Conservation (phyloP, 2,113 vertebrate genomes). For the Microtus richardsoni region DNA sequence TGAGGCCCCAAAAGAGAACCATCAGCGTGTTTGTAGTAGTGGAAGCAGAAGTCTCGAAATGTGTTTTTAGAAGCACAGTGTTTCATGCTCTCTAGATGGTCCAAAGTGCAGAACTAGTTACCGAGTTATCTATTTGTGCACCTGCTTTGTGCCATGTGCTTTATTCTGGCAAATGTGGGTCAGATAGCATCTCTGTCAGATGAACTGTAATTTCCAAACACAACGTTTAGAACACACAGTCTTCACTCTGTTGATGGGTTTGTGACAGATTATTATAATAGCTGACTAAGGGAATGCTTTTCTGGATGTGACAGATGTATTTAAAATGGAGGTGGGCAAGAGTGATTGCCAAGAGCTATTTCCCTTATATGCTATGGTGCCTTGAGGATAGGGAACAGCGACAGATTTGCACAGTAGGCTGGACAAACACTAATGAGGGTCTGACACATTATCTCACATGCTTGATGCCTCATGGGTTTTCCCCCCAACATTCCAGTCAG, state of each 20-base stretch:
- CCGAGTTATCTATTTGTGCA: neutral
- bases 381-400: neutral
- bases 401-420: neutral
- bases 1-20: neutral
- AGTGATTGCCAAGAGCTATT: neutral
- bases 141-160: neutral
- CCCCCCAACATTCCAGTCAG: constrained; percentile 71
- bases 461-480: constrained; percentile 59
- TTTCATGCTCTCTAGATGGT: neutral
- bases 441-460: constrained; percentile 65
- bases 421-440: constrained; percentile 43
- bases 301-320: neutral
- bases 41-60: constrained; percentile 19
- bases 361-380: neutral
- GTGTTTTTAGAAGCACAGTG: constrained; percentile 6
- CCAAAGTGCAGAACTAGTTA: neutral
- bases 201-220: neutral
- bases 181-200: neutral
- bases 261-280: neutral
- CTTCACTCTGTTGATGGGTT: neutral
- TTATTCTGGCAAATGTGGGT: neutral
- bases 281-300: constrained; percentile 40
- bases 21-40: neutral
- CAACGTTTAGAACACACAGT: constrained; percentile 5
- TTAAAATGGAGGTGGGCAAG: neutral